These are phyloP conservation scores for Anolis sagrei DNA, from an alignment of 2,113 vertebrate genomes.

Conservation along the genomic window DNA sequence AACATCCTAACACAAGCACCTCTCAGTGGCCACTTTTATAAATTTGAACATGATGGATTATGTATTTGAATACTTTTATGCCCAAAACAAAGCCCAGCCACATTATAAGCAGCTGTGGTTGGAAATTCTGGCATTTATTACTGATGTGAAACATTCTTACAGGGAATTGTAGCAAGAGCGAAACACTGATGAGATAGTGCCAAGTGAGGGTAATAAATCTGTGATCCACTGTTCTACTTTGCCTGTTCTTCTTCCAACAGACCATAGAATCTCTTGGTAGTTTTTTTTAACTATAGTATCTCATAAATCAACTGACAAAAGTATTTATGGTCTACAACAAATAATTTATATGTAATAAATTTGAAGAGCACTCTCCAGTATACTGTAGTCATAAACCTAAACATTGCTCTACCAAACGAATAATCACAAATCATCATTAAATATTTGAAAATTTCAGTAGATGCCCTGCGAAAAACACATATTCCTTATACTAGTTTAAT, in stretches of 20 bases:
- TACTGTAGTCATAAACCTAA: background rate
- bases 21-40: background rate
- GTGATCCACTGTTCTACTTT: background rate
- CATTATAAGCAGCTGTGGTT: background rate
- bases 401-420: background rate
- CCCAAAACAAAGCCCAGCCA: too few species aligned
- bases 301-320: slow-evolving; percentile 8
- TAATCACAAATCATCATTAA: background rate
- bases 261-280: background rate
- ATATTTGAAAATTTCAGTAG: background rate
- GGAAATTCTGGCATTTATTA: background rate
- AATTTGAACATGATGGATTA: background rate
- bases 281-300: background rate
- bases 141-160: background rate
- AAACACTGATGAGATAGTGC: background rate
- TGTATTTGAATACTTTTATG: too few species aligned
- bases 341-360: slow-evolving; percentile 15
- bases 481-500: slow-evolving; percentile 16
- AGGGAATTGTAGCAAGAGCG: background rate
- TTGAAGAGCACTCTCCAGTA: background rate
- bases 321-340: background rate
- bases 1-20: too few species aligned
- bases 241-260: background rate
- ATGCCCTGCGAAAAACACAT: background rate
- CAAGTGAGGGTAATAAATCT: background rate